phyloP scores from a whole-genome alignment of 2,888 invertebrate species.

The Autographa gamma region DNA sequence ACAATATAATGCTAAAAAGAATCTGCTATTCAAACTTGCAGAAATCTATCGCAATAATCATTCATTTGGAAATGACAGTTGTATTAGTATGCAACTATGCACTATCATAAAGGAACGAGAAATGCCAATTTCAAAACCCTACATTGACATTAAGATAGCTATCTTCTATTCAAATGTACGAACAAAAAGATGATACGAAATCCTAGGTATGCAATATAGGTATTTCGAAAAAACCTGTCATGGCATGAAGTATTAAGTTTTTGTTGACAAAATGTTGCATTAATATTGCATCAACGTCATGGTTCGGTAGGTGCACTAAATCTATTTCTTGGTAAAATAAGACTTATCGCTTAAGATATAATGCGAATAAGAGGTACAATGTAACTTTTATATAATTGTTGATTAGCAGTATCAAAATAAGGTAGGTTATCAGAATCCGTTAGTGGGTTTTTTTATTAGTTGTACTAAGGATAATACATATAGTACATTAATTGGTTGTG shows the following conservation, averaged over 20 bases:
- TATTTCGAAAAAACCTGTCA: slow-evolving; percentile 33
- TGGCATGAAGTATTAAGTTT: slow-evolving; percentile 17
- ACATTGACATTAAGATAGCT: slow-evolving; percentile 47
- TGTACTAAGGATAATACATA: too few relatives aligned
- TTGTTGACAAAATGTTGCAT: slow-evolving; percentile 28
- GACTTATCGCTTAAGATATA: not conserved
- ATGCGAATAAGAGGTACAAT: not conserved
- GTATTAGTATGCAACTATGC: slow-evolving; percentile 14
- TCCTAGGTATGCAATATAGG: slow-evolving; percentile 19
- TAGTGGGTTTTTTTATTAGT: too few relatives aligned
- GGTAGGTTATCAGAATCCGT: not conserved
- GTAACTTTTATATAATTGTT: not conserved
- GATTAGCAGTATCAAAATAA: not conserved
- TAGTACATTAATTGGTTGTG: too few relatives aligned
- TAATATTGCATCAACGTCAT: slow-evolving; percentile 34
- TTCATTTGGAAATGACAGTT: slow-evolving; percentile 15
- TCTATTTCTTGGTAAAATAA: slow-evolving; percentile 30
- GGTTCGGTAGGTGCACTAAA: slow-evolving; percentile 25
- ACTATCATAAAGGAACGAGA: slow-evolving; percentile 14
- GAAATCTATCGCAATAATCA: slow-evolving; percentile 19
- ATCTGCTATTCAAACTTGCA: not conserved
- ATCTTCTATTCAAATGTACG: slow-evolving; percentile 31
- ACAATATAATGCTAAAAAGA: not conserved
- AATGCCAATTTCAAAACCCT: slow-evolving; percentile 49
- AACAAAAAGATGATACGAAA: slow-evolving; percentile 36